Evolutionary conservation across 2,113 vertebrate genomes (phyloP).

Genomic region (Paedocypris sp.): DNA sequence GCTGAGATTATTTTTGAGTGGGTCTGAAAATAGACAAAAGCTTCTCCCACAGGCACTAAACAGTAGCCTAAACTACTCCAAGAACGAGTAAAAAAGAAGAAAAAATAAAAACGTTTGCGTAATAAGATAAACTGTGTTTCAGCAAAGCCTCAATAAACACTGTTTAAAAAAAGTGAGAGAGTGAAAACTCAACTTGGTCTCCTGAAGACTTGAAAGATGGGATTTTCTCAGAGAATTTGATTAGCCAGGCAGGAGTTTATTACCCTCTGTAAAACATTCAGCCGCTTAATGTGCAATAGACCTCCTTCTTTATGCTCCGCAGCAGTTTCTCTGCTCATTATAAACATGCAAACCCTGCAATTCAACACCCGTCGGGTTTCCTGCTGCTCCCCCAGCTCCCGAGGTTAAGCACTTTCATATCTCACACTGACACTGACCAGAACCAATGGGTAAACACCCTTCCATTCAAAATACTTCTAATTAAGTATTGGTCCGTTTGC

Average conservation of each 20-base stretch:
- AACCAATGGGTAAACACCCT: conserved; percentile 46
- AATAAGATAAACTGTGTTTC: conserved; percentile 12
- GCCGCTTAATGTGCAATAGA: conserved; percentile 54
- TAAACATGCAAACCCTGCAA: conserved; percentile 54
- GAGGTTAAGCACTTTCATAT: conserved; percentile 51
- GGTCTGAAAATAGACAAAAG: no score
- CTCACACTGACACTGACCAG: conserved; percentile 49
- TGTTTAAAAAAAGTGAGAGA: background rate
- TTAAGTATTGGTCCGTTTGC: conserved; percentile 5
- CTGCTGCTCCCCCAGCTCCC: conserved; percentile 38
- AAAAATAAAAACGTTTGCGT: no score
- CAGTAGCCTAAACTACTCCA: conserved; percentile 16
- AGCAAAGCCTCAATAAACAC: conserved; percentile 18
- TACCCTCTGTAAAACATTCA: conserved; percentile 55
- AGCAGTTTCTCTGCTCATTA: conserved; percentile 53
- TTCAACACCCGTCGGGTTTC: conserved; percentile 41
- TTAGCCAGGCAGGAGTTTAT: conserved; percentile 54
- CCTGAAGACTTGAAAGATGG: conserved; percentile 42
- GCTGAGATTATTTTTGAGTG: no score
- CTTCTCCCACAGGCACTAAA: no score
- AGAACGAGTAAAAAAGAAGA: conserved; percentile 10
- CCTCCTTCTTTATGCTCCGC: conserved; percentile 50
- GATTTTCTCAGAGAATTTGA: conserved; percentile 47
- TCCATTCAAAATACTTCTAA: conserved; percentile 7
- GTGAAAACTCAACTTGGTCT: conserved; percentile 35